These are phyloP conservation scores for Mormoops blainvillei DNA, from an alignment of 2,113 vertebrate species.

Conservation along the genomic window DNA sequence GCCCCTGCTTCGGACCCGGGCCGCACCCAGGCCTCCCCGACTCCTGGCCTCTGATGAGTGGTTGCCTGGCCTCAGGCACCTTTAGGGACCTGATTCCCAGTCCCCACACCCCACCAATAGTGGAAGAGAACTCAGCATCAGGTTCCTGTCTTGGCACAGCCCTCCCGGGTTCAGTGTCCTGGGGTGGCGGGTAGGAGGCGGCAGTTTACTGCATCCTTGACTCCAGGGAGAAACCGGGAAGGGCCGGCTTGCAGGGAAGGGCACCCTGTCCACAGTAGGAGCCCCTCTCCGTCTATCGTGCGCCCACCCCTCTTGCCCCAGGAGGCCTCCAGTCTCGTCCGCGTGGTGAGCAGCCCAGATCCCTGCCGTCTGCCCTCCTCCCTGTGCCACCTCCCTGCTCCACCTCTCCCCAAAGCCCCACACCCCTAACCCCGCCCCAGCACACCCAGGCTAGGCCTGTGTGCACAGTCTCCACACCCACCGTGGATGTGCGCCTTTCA, in stretches of 20 bases:
- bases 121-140: neutral
- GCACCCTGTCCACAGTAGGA: accelerated
- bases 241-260: neutral
- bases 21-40: neutral
- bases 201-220: neutral
- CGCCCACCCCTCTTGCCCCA: neutral
- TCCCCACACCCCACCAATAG: neutral
- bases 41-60: neutral
- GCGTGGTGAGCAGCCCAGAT: neutral
- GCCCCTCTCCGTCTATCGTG: no score
- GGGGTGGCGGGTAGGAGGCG: neutral
- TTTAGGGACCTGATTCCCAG: neutral
- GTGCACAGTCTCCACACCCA: neutral
- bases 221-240: neutral
- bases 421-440: neutral
- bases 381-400: neutral
- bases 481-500: accelerated
- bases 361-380: no score
- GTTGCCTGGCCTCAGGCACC: neutral
- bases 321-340: neutral
- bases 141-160: neutral
- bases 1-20: neutral
- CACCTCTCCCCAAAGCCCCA: neutral
- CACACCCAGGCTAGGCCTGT: neutral
- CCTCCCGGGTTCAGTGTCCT: neutral